phyloP scores from a whole-genome alignment of 2,797 vertebrate genomes.

The Trachops cirrhosus region DNA sequence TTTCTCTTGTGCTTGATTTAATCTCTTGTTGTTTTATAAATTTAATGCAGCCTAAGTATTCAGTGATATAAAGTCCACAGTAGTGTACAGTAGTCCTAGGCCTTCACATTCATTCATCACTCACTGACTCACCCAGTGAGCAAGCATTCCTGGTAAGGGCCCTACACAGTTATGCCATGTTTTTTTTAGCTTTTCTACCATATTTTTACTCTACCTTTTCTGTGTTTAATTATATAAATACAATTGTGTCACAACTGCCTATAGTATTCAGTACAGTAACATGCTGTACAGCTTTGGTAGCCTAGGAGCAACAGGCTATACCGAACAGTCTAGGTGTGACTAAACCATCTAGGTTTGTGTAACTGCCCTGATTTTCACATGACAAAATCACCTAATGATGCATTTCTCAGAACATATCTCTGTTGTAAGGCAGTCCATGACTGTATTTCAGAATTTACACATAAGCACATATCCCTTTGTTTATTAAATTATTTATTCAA shows the following conservation, averaged over 20 bases:
- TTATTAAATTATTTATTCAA: not conserved
- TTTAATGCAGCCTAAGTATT: not conserved
- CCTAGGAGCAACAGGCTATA: not conserved
- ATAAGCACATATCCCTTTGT: not conserved
- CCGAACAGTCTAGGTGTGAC: not conserved
- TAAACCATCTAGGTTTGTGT: not conserved
- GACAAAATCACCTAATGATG: too few relatives aligned
- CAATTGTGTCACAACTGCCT: not conserved
- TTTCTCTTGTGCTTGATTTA: not conserved
- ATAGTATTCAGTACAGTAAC: not conserved
- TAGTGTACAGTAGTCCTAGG: not conserved
- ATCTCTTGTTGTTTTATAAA: not conserved
- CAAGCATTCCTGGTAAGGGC: not conserved
- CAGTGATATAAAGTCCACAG: not conserved
- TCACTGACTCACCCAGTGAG: not conserved
- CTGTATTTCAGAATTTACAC: not conserved
- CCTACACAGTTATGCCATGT: too few relatives aligned
- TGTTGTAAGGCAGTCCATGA: not conserved
- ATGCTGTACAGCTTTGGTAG: not conserved
- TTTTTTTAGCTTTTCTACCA: not conserved
- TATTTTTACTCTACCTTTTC: not conserved
- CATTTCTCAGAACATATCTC: not conserved
- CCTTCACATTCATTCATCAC: not conserved
- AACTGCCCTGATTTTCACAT: not conserved
- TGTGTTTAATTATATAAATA: not conserved